Evolutionary conservation across 2,113 vertebrate species (phyloP).

Genomic region (Turnix velox): DNA sequence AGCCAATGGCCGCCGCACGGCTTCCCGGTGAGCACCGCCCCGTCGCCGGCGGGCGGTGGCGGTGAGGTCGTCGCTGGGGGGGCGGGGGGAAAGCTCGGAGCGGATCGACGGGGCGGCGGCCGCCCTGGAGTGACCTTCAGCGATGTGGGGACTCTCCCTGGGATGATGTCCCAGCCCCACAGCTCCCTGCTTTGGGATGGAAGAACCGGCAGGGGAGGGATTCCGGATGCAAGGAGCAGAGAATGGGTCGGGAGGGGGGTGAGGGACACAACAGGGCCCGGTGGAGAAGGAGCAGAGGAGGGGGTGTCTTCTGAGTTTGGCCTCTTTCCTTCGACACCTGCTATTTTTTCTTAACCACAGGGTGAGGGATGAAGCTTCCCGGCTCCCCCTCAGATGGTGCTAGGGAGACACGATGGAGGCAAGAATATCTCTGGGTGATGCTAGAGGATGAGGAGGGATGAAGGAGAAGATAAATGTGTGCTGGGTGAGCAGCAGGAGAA

Average conservation of each 20-base stretch:
- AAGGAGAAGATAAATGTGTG: fast-evolving
- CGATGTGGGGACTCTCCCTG: background rate
- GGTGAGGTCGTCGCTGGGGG: too few species aligned
- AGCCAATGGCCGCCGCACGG: slow-evolving; percentile 20
- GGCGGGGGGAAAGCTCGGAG: background rate
- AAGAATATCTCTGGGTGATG: background rate
- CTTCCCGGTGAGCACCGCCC: background rate
- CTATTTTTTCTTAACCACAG: background rate
- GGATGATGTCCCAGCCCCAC: background rate
- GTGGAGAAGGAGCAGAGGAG: background rate
- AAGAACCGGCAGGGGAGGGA: background rate
- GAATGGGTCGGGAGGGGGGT: too few species aligned
- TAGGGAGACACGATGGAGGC: background rate
- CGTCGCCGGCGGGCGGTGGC: background rate
- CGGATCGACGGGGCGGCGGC: background rate
- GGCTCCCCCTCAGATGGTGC: background rate
- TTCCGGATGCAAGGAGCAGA: too few species aligned
- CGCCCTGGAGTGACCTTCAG: slow-evolving; percentile 37
- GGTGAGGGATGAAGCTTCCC: background rate
- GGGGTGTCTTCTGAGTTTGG: background rate
- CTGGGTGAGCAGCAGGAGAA: background rate
- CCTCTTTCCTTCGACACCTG: background rate
- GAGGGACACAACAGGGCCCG: too few species aligned
- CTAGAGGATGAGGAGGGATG: background rate
- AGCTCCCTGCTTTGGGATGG: background rate